Evolutionary conservation across 1,140 invertebrate genomes (phyloP).

Genomic region (Rhopalosiphum padi): DNA sequence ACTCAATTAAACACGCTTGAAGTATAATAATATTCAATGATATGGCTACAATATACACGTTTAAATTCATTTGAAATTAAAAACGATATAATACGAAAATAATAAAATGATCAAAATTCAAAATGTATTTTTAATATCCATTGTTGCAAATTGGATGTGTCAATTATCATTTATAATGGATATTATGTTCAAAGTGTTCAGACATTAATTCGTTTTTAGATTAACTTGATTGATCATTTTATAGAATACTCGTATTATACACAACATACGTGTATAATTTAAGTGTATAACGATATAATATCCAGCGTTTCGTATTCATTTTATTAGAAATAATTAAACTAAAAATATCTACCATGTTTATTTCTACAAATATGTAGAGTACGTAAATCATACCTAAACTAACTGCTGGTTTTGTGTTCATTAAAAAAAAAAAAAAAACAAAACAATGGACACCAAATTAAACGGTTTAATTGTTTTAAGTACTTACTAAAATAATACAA

Average conservation of each 20-base stretch:
- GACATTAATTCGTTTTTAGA: neutral
- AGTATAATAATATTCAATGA: neutral
- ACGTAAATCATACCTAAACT: neutral
- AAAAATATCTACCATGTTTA: neutral
- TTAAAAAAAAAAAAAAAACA: too few relatives aligned
- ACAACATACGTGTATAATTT: neutral
- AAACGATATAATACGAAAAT: neutral
- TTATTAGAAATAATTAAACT: neutral
- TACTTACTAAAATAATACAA: neutral
- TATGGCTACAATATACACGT: neutral
- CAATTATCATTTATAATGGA: neutral
- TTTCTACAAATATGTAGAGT: neutral
- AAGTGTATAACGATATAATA: neutral
- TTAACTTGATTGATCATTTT: neutral
- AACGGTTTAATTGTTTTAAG: neutral
- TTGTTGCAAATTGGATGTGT: neutral
- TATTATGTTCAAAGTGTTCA: conserved; percentile 1
- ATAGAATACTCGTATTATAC: neutral
- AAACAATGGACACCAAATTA: neutral
- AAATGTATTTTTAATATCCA: conserved; percentile 2
- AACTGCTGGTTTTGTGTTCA: neutral
- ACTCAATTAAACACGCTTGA: neutral
- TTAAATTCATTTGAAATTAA: neutral
- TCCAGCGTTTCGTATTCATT: neutral
- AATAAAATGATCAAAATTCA: neutral